phyloP scores from a whole-genome alignment of 2,113 vertebrate genomes.

The Colinus virginianus region DNA sequence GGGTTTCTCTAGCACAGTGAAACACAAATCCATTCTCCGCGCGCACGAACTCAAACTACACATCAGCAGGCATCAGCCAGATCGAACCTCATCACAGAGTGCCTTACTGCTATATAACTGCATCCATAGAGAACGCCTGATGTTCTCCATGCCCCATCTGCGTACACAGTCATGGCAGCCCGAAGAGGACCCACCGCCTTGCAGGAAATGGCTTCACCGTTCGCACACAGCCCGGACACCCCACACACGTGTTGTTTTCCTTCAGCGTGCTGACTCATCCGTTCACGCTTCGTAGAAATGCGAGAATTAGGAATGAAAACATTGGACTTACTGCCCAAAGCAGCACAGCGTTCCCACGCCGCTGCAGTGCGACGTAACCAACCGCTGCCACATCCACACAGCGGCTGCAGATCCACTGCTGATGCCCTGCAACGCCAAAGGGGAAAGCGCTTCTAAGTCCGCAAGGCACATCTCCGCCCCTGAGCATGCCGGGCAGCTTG shows the following conservation, averaged over 20 bases:
- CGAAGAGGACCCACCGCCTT: not conserved
- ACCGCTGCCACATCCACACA: too few relatives aligned
- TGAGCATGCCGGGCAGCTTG: not conserved
- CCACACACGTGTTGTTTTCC: not conserved
- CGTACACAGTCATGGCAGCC: not conserved
- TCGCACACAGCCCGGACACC: not conserved
- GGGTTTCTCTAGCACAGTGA: not conserved
- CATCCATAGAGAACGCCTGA: not conserved
- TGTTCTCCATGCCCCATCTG: not conserved
- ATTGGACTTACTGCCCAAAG: not conserved
- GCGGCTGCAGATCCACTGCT: not conserved
- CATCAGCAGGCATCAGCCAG: rapidly evolving
- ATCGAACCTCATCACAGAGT: not conserved
- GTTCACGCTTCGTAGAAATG: not conserved
- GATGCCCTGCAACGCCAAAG: not conserved
- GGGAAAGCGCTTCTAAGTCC: not conserved
- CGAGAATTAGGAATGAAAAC: not conserved
- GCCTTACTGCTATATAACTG: not conserved
- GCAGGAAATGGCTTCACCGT: rapidly evolving
- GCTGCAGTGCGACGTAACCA: not conserved
- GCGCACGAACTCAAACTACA: not conserved
- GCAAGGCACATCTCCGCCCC: not conserved
- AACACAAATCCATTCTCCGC: not conserved
- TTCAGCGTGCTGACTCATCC: not conserved
- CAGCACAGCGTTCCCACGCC: not conserved